Conservation (phyloP, 2,113 vertebrate species). For the Orcinus orca region DNA sequence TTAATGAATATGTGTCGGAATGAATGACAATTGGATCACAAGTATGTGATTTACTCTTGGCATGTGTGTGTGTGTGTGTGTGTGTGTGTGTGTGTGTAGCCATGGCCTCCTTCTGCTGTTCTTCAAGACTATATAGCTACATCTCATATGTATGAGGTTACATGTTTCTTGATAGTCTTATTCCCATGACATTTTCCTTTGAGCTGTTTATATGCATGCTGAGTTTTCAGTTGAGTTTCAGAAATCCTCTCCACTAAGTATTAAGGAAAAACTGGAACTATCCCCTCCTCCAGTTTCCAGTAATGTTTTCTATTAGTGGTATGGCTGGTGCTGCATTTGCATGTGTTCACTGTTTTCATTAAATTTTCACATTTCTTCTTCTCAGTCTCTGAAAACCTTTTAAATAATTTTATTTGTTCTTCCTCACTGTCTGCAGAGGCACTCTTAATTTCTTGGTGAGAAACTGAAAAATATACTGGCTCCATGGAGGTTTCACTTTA, state of each 20-base stretch:
- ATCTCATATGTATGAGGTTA: not conserved
- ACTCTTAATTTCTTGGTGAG: not conserved
- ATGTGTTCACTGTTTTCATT: not conserved
- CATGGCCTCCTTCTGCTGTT: not conserved
- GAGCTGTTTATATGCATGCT: not conserved
- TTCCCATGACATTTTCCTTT: not conserved
- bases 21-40: not conserved
- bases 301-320: not conserved
- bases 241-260: not conserved
- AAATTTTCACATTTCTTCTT: slow-evolving; percentile 6
- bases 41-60: not conserved
- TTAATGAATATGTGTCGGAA: not conserved
- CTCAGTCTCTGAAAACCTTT: not conserved
- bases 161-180: not conserved
- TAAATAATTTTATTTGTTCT: not conserved
- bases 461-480: not conserved
- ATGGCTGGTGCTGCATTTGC: not conserved
- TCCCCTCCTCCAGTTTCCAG: not conserved
- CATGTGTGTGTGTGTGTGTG: not conserved
- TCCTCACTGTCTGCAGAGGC: not conserved
- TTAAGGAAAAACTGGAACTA: not conserved
- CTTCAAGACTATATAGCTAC: not conserved
- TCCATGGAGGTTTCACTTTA: not conserved
- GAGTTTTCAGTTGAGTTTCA: not conserved
- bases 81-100: not conserved